Conservation (phyloP, 2,113 vertebrate species). For the Antechinus stuartii region DNA sequence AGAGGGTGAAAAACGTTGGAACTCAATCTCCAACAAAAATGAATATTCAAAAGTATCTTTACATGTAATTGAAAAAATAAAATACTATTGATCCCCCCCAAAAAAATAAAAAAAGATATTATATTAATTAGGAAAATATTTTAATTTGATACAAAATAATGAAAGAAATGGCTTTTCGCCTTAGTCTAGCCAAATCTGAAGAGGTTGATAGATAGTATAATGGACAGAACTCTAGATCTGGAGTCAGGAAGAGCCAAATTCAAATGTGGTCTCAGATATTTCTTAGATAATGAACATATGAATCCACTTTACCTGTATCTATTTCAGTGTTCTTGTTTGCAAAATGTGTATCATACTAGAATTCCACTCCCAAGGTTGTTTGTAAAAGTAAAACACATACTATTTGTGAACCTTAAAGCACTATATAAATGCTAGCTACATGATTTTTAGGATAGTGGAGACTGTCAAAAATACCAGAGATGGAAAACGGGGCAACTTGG, state of each 20-base stretch:
- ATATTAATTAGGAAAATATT: background rate
- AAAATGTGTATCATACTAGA: background rate
- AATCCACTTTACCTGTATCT: background rate
- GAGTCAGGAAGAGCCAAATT: background rate
- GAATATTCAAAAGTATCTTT: too few species aligned
- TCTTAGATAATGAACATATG: background rate
- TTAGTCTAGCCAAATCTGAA: background rate
- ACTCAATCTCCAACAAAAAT: too few species aligned
- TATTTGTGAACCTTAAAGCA: too few species aligned
- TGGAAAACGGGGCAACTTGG: background rate
- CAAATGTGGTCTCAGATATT: background rate
- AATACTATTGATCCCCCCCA: too few species aligned
- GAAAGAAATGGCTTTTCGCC: background rate
- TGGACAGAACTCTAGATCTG: background rate
- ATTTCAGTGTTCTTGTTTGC: background rate
- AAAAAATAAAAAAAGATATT: background rate
- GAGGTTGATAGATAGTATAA: background rate
- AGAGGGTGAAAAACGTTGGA: too few species aligned
- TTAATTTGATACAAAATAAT: background rate
- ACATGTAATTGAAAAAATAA: too few species aligned
- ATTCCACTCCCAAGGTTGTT: too few species aligned
- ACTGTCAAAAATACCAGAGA: background rate
- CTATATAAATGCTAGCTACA: background rate
- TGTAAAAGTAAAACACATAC: background rate
- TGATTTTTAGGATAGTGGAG: background rate